phyloP scores from a whole-genome alignment of 2,888 invertebrate species.

The Plebejus melissa region DNA sequence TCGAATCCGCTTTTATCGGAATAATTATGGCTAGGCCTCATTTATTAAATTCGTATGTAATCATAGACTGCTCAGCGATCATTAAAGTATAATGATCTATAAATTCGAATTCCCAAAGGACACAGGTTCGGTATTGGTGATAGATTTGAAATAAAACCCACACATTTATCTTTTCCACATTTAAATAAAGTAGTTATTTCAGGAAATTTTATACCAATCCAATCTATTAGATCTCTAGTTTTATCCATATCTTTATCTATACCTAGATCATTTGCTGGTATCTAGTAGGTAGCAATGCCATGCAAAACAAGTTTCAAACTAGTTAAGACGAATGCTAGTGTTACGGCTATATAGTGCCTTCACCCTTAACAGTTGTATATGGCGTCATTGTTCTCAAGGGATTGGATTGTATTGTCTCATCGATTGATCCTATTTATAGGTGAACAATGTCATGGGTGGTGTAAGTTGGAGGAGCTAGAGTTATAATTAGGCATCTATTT shows the following conservation, averaged over 20 bases:
- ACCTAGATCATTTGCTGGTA: neutral
- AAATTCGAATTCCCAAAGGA: neutral
- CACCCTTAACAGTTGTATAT: conserved; percentile 41
- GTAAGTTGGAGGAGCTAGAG: conserved; percentile 29
- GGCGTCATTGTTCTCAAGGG: conserved; percentile 56
- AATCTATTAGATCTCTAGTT: neutral
- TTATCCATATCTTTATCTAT: neutral
- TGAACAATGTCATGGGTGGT: conserved; percentile 46
- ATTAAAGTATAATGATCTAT: neutral
- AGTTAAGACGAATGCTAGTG: conserved; percentile 9
- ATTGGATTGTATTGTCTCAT: conserved; percentile 72
- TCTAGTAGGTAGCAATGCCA: neutral
- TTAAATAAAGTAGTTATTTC: neutral
- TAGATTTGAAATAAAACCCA: neutral
- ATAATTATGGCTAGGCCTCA: conserved; percentile 21
- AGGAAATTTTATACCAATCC: neutral
- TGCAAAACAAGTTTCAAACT: conserved; percentile 21
- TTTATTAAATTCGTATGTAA: conserved; percentile 19
- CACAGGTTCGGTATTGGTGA: neutral
- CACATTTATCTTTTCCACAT: neutral
- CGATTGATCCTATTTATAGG: conserved; percentile 71
- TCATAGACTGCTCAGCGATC: neutral
- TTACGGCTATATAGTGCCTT: conserved; percentile 11
- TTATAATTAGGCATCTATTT: neutral
- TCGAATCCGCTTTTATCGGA: conserved; percentile 19